phyloP scores from a whole-genome alignment of 2,113 vertebrate species.

The Acrocephalus arundinaceus region DNA sequence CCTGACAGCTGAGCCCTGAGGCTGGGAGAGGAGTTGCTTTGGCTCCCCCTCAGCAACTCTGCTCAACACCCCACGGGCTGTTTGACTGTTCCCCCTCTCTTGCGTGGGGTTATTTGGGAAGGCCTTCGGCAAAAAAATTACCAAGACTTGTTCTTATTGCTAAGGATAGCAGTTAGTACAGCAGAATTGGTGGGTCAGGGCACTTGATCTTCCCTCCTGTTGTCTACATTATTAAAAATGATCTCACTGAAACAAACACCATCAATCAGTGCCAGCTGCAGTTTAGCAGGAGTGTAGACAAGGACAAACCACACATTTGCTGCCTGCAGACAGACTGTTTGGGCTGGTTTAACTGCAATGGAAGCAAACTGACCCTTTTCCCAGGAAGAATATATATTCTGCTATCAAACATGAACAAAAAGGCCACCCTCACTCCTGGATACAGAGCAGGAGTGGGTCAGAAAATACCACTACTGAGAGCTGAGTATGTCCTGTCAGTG shows the following conservation, averaged over 20 bases:
- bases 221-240: conserved; percentile 54
- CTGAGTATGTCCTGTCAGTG: neutral
- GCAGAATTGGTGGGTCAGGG: neutral
- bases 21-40: neutral
- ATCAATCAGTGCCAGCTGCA: conserved; percentile 57
- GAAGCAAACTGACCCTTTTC: neutral
- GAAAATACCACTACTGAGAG: neutral
- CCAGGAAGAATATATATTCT: neutral
- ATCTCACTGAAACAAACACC: conserved; percentile 47
- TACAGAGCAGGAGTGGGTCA: neutral
- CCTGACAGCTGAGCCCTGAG: neutral
- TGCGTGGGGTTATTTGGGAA: neutral
- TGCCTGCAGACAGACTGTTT: conserved; percentile 3
- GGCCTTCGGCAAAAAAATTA: neutral
- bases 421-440: neutral
- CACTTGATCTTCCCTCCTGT: conserved; percentile 12
- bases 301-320: neutral
- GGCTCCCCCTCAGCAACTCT: neutral
- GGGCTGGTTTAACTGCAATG: neutral
- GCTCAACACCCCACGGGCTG: rapidly evolving
- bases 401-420: neutral
- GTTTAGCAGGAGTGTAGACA: conserved; percentile 28
- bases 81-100: neutral
- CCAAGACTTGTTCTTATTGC: neutral
- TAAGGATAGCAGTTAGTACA: neutral